phyloP scores from a whole-genome alignment of 1,140 invertebrate genomes.

The Caenorhabditis briggsae region DNA sequence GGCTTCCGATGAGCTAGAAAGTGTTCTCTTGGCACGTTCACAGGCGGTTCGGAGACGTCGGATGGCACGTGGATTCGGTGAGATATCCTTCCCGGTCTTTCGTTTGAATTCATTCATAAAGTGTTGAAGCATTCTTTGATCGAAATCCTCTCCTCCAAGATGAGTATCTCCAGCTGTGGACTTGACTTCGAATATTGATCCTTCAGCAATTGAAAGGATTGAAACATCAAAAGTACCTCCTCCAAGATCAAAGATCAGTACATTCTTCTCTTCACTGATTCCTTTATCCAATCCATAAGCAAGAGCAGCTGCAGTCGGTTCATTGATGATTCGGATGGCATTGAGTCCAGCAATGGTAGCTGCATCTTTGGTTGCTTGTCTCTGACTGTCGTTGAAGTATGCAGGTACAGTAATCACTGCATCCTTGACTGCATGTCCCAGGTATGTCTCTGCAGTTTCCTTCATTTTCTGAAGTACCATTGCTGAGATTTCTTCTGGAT shows the following conservation, averaged over 20 bases:
- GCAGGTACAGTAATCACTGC: conserved; percentile 80
- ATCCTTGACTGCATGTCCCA: conserved; percentile 79
- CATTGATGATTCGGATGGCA: conserved; percentile 84
- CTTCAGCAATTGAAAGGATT: conserved; percentile 88
- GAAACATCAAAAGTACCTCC: conserved; percentile 86
- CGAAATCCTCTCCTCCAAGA: conserved; percentile 79
- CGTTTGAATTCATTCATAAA: conserved; percentile 62
- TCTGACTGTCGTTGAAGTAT: conserved; percentile 79
- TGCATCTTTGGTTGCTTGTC: conserved; percentile 84
- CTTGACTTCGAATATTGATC: conserved; percentile 78
- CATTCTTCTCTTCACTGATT: conserved; percentile 79
- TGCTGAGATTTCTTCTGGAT: conserved; percentile 72
- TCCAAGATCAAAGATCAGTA: conserved; percentile 80
- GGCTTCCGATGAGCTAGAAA: conserved; percentile 92
- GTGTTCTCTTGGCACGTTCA: conserved; percentile 91
- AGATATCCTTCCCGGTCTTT: conserved; percentile 84
- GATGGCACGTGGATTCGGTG: conserved; percentile 88
- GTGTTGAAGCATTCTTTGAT: conserved; percentile 69
- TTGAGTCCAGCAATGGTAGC: conserved; percentile 82
- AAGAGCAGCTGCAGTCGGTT: conserved; percentile 79
- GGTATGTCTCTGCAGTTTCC: conserved; percentile 69
- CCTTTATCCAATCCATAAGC: conserved; percentile 80
- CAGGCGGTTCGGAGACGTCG: conserved; percentile 91
- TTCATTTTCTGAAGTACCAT: conserved; percentile 73
- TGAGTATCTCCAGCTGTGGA: conserved; percentile 69